phyloP scores from a whole-genome alignment of 1,140 invertebrate genomes.

The Rhagoletis zephyria region DNA sequence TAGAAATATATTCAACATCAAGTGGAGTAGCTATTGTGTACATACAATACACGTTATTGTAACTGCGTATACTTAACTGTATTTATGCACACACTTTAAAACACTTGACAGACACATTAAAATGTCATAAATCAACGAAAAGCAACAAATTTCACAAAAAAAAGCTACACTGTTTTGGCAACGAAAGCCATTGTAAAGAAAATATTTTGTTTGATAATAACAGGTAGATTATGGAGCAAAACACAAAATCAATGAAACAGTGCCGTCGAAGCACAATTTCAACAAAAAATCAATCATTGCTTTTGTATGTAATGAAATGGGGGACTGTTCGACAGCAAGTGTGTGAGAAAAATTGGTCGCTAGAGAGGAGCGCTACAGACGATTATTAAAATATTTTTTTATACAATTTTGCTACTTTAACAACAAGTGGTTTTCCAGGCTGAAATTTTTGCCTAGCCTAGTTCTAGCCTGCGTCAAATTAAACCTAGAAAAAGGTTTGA shows the following conservation, averaged over 20 bases:
- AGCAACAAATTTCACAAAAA: not conserved
- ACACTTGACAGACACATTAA: slow-evolving; percentile 8
- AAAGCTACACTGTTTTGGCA: slow-evolving; percentile 24
- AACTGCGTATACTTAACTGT: not conserved
- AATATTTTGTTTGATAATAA: slow-evolving; percentile 31
- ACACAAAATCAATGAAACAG: not conserved
- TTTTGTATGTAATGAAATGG: not conserved
- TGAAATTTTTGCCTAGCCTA: no score
- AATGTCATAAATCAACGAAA: slow-evolving; percentile 37
- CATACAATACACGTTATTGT: not conserved
- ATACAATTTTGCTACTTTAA: no score
- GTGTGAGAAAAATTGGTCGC: not conserved
- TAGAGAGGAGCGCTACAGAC: not conserved
- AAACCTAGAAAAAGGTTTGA: no score
- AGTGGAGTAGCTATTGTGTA: no score
- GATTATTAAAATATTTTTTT: no score
- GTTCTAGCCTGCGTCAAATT: no score
- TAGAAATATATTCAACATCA: not conserved
- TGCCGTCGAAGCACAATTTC: not conserved
- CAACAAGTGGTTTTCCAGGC: no score
- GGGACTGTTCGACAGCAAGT: not conserved
- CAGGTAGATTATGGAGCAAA: not conserved
- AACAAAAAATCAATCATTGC: not conserved
- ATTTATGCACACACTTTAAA: not conserved
- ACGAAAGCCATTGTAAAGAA: slow-evolving; percentile 6